Conservation (phyloP, 2,888 invertebrate species). For the Oithona nana region DNA sequence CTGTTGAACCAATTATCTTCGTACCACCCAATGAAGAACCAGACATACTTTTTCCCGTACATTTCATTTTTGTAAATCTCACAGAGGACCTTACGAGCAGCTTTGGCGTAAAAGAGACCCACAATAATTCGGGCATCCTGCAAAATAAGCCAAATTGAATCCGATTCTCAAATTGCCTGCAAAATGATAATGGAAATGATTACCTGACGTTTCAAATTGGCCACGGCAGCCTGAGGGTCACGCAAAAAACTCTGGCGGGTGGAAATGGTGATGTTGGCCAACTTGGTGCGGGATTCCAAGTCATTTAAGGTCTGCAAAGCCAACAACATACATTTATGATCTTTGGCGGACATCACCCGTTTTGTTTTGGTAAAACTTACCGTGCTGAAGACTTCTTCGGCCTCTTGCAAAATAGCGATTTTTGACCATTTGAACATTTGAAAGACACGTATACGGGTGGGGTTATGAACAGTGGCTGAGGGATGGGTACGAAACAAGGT, state of each 20-base stretch:
- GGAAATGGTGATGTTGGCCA: constrained; percentile 79
- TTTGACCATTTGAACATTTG: constrained; percentile 93
- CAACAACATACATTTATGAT: too few relatives aligned
- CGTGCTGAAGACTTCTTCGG: constrained; percentile 91
- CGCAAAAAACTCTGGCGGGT: constrained; percentile 90
- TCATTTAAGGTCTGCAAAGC: constrained; percentile 75
- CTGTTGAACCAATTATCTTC: constrained; percentile 84
- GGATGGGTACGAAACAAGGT: constrained; percentile 97
- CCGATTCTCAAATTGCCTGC: too few relatives aligned
- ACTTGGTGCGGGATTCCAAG: constrained; percentile 77
- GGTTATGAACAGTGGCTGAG: constrained; percentile 96
- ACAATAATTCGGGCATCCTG: constrained; percentile 96
- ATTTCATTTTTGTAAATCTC: constrained; percentile 83
- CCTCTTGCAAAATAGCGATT: constrained; percentile 91
- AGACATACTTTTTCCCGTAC: constrained; percentile 87
- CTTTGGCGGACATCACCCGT: neutral
- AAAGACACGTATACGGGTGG: constrained; percentile 85
- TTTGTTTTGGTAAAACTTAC: too few relatives aligned
- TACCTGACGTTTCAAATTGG: constrained; percentile 64
- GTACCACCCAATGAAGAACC: constrained; percentile 99
- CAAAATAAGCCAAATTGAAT: too few relatives aligned
- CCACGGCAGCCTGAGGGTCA: constrained; percentile 87
- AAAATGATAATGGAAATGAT: too few relatives aligned
- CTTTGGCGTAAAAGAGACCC: constrained; percentile 93
- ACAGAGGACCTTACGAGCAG: constrained; percentile 85